Evolutionary conservation across 2,797 vertebrate genomes (phyloP), one percentile per base, ranked within the genome.

Genomic region (Perodicticus potto): DNA sequence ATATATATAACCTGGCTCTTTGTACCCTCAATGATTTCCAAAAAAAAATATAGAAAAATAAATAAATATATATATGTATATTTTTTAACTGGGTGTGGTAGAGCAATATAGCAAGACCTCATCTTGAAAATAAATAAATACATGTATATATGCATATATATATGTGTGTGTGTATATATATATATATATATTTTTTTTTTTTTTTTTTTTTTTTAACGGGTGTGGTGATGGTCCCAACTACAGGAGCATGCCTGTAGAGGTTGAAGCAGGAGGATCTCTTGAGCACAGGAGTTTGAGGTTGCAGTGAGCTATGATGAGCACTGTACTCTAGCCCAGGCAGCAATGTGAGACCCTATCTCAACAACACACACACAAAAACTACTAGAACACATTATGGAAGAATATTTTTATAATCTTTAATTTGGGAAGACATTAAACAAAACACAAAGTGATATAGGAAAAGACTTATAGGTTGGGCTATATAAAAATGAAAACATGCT

Each of bases 381-480:
- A 43, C 37, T 49, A 73, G n/a, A 11, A 86, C 59, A 92, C 34
- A 92, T 91, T 92, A 53, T 49, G 85, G 83, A 89, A 69, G n/a
- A 91, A 73, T 72, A 77, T 82, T 83, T 91, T 89, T 96, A 1
- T 93, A 89, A 89, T 73, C 45, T 89, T 95, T n/a, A 72, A 27
- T 72, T 86, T 90, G 40, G 27, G n/a, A 89, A 89, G 61, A 49
- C 5, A 1, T 73, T 93, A 77, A 95, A 59, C 2, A 29, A 83
- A 95, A 83, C 59, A 87, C 9, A 40, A 86, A 86, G 20, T 77
- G 40, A 70, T 34, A 32, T 37, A 69, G 43, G 59, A 93, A 94
- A 91, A 72, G 22, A 61, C 49, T 91, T 65, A 93, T 14, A 80
- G 16, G 88, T 82, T 70, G 92, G 22, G 43, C 82, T 72, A 7